These are phyloP conservation scores for Glaucopsyche alexis DNA, from an alignment of 2,888 invertebrate genomes.

Conservation along the genomic window DNA sequence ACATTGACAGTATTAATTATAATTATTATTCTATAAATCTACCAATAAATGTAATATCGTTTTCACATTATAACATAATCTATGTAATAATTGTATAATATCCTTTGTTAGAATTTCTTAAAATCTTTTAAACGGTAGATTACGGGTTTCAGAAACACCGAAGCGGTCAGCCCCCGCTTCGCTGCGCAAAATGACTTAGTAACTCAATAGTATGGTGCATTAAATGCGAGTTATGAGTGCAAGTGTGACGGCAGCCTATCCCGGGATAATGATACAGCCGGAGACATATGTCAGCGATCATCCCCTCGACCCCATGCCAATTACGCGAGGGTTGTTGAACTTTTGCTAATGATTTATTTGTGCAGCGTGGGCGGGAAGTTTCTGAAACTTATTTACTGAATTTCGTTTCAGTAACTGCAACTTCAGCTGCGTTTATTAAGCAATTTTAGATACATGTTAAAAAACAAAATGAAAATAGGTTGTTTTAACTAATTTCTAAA, in stretches of 20 bases:
- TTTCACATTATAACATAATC: too few species aligned
- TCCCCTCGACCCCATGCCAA: constrained; percentile 52
- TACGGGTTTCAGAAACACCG: neutral
- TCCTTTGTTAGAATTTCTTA: neutral
- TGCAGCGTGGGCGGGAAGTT: constrained; percentile 18
- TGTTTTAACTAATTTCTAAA: neutral
- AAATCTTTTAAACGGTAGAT: neutral
- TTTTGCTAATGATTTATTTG: constrained; percentile 43
- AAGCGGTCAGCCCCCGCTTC: neutral
- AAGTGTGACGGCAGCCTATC: constrained; percentile 56
- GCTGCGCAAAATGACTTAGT: neutral
- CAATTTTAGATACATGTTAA: neutral
- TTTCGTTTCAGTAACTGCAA: neutral
- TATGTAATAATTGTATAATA: too few species aligned
- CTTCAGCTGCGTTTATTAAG: neutral
- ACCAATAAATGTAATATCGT: too few species aligned
- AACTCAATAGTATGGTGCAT: constrained; percentile 5
- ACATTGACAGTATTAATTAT: too few species aligned
- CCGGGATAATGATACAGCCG: constrained; percentile 59
- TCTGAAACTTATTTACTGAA: constrained; percentile 20
- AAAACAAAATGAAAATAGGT: neutral
- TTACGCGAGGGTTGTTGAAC: constrained; percentile 44
- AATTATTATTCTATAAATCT: too few species aligned
- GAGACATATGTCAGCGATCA: constrained; percentile 62
- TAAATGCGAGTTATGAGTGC: constrained; percentile 37